phyloP scores from a whole-genome alignment of 2,888 invertebrate genomes.

The Leuctra nigra region DNA sequence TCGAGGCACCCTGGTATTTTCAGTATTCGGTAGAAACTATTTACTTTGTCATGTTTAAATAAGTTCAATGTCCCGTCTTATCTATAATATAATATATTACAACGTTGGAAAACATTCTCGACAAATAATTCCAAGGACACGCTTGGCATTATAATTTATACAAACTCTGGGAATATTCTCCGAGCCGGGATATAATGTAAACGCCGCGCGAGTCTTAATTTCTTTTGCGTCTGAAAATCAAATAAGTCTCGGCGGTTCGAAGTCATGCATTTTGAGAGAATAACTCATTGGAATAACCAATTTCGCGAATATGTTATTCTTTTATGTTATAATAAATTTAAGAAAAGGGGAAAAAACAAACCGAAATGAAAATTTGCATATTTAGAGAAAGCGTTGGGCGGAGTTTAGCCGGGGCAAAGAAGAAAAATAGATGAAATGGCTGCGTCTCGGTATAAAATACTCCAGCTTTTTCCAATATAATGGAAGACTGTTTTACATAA shows the following conservation, averaged over 20 bases:
- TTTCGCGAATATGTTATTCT: constrained; percentile 27
- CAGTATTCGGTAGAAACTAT: too few relatives aligned
- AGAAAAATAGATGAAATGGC: constrained; percentile 27
- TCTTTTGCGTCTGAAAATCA: too few relatives aligned
- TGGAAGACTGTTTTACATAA: constrained; percentile 29
- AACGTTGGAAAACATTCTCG: constrained; percentile 9
- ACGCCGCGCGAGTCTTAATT: too few relatives aligned
- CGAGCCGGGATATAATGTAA: too few relatives aligned
- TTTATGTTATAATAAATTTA: constrained; percentile 26
- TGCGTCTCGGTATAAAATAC: constrained; percentile 19
- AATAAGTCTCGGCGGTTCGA: constrained; percentile 4
- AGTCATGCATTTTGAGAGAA: constrained; percentile 21
- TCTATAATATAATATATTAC: constrained; percentile 13
- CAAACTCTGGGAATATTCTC: constrained; percentile 2
- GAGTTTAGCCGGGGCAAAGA: constrained; percentile 18
- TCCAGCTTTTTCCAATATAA: constrained; percentile 28
- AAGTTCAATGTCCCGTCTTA: constrained; percentile 18
- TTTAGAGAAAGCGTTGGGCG: constrained; percentile 24
- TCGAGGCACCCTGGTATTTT: too few relatives aligned
- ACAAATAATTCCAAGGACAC: constrained; percentile 15
- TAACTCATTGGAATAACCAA: constrained; percentile 27
- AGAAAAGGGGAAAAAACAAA: constrained; percentile 26
- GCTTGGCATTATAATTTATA: constrained; percentile 6
- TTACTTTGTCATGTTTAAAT: too few relatives aligned
- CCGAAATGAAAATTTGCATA: constrained; percentile 30